Evolutionary conservation across 1,140 invertebrate species (phyloP).

Genomic region (Reticulitermes speratus): DNA sequence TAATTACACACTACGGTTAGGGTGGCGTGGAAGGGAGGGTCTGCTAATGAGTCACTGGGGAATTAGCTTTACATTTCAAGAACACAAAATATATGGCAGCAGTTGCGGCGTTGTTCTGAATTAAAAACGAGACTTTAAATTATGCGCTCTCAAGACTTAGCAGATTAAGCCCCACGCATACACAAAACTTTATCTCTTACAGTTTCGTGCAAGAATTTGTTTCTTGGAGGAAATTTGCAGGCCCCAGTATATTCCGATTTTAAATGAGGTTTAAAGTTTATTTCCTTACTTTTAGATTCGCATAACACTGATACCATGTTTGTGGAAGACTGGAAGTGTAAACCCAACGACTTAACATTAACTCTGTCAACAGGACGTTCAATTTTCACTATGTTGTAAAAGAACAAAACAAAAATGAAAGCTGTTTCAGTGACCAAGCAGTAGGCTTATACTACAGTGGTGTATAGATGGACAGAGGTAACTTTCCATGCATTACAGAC

Average conservation of each 20-base stretch:
- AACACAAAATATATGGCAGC: background rate
- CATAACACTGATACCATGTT: too few relatives aligned
- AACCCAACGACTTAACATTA: too few relatives aligned
- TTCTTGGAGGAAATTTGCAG: background rate
- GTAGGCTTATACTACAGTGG: too few relatives aligned
- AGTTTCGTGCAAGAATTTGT: background rate
- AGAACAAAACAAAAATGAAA: too few relatives aligned
- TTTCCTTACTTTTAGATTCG: too few relatives aligned
- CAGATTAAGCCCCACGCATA: background rate
- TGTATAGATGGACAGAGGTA: too few relatives aligned
- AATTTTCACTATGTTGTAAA: too few relatives aligned
- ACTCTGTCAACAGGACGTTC: too few relatives aligned
- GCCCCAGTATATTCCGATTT: background rate
- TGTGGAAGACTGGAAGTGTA: too few relatives aligned
- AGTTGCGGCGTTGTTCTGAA: background rate
- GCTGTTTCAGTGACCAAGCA: too few relatives aligned
- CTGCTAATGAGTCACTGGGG: background rate
- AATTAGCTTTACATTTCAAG: slow-evolving; percentile 2
- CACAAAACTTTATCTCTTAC: background rate
- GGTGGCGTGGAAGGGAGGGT: background rate
- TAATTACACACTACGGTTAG: background rate
- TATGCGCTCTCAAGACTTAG: background rate
- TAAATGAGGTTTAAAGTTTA: too few relatives aligned
- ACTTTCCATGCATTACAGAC: too few relatives aligned
- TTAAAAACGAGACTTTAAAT: slow-evolving; percentile 17